phyloP scores from a whole-genome alignment of 2,797 vertebrate genomes.

The Lophotriccus pileatus region DNA sequence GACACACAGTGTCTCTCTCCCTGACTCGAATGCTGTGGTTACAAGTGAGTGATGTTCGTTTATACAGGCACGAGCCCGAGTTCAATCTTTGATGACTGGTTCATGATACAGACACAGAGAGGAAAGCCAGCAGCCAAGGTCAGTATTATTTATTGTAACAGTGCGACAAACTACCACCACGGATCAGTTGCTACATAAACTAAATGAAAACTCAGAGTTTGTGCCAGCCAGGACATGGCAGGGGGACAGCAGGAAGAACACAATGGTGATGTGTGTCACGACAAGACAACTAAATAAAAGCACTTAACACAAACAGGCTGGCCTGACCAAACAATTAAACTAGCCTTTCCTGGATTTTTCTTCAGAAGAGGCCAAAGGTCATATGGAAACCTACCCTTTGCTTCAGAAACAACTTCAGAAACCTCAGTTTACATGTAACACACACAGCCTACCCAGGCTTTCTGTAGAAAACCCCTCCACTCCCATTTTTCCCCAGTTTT shows the following conservation, averaged over 20 bases:
- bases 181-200: not conserved
- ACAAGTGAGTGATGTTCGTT: not conserved
- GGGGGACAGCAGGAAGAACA: not conserved
- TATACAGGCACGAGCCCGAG: not conserved
- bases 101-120: not conserved
- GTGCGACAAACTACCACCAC: not conserved
- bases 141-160: slow-evolving; percentile 3
- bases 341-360: not conserved
- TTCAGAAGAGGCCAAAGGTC: not conserved
- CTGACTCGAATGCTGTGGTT: not conserved
- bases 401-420: not conserved
- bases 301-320: not conserved
- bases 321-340: not conserved
- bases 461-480: not conserved
- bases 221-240: not conserved
- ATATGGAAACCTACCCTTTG: not conserved
- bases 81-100: not conserved
- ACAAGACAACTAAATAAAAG: not conserved
- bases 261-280: accelerated
- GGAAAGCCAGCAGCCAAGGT: slow-evolving; percentile 33
- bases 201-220: not conserved
- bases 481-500: not conserved
- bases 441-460: not conserved
- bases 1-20: not conserved
- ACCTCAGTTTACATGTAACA: not conserved